phyloP scores from a whole-genome alignment of 2,113 vertebrate species.

The Sardina pilchardus region DNA sequence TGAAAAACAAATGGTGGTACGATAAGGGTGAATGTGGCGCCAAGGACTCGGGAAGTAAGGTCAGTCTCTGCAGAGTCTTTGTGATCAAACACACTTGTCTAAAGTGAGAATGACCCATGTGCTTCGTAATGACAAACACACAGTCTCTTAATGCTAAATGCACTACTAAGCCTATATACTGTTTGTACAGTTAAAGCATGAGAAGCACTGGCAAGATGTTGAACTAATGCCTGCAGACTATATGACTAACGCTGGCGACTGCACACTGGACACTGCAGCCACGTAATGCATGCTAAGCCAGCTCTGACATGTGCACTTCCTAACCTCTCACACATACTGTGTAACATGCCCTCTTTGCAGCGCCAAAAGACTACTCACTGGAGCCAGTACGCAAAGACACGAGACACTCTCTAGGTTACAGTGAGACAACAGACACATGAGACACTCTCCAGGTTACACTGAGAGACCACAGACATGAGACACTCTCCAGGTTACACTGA shows the following conservation, averaged over 20 bases:
- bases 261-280: constrained; percentile 55
- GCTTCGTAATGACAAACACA: constrained; percentile 77
- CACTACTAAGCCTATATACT: constrained; percentile 59
- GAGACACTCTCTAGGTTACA: no score
- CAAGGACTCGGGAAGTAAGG: constrained; percentile 99
- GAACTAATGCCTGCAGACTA: constrained; percentile 93
- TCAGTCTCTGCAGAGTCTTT: constrained; percentile 99
- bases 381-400: background rate
- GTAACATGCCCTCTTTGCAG: background rate
- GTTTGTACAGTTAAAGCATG: constrained; percentile 83
- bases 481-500: constrained; percentile 26
- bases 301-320: constrained; percentile 67
- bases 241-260: constrained; percentile 72
- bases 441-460: constrained; percentile 31
- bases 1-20: constrained; percentile 99
- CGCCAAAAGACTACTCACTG: background rate
- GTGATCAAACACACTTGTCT: constrained; percentile 91
- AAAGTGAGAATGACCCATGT: constrained; percentile 91
- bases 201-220: constrained; percentile 92
- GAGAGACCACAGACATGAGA: constrained; percentile 43
- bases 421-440: no score
- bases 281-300: constrained; percentile 91
- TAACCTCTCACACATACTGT: constrained; percentile 28
- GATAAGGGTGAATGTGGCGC: constrained; percentile 99
- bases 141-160: constrained; percentile 74